phyloP scores from a whole-genome alignment of 2,888 invertebrate genomes.

The Archaeoteleia sp. region DNA sequence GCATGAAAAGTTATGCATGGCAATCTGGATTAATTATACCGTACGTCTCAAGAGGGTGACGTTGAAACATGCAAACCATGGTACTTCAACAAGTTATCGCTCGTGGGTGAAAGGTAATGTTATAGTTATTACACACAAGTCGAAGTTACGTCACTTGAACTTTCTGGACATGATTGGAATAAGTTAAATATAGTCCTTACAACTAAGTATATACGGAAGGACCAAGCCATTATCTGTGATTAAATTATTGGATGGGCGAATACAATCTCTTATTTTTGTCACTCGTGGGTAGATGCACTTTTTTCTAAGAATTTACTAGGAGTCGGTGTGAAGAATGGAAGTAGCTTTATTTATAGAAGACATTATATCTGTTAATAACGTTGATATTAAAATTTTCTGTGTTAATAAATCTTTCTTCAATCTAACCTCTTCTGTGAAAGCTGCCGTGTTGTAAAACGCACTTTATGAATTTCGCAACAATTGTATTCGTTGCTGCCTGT shows the following conservation, averaged over 20 bases:
- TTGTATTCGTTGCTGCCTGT: constrained; percentile 42
- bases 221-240: constrained; percentile 52
- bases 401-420: constrained; percentile 26
- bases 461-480: constrained; percentile 48
- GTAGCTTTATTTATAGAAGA: constrained; percentile 6
- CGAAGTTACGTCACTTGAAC: constrained; percentile 11
- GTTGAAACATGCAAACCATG: constrained; percentile 25
- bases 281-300: neutral
- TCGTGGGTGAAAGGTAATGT: too few species aligned
- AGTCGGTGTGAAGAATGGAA: constrained; percentile 4
- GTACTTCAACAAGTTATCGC: constrained; percentile 2
- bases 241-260: constrained; percentile 42
- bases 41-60: constrained; percentile 15
- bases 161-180: constrained; percentile 5
- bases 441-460: constrained; percentile 28
- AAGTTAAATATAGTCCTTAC: constrained; percentile 17
- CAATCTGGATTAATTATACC: constrained; percentile 22
- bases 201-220: constrained; percentile 12
- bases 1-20: constrained; percentile 23
- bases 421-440: constrained; percentile 17
- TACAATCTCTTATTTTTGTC: constrained; percentile 19
- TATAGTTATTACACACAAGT: too few species aligned
- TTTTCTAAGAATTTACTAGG: constrained; percentile 8
- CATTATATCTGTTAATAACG: constrained; percentile 26
- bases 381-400: too few species aligned